Conservation (phyloP, 2,113 vertebrate genomes). For the Aptenodytes patagonicus region DNA sequence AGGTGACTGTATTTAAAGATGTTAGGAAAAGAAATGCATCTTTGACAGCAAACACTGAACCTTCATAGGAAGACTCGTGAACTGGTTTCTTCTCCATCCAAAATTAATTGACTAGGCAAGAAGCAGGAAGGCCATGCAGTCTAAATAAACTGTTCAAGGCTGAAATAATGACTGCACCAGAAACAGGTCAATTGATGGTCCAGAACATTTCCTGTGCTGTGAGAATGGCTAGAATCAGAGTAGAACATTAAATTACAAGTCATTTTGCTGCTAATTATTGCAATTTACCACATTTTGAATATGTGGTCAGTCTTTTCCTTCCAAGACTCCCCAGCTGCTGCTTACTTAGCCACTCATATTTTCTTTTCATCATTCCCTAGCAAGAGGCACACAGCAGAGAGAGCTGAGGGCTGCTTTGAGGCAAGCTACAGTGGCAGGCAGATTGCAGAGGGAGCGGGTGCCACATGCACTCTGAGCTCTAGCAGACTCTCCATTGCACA, state of each 20-base stretch:
- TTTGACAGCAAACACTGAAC: not conserved
- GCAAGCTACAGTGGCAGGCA: not conserved
- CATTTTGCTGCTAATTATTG: constrained; percentile 1
- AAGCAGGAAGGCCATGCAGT: not conserved
- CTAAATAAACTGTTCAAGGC: constrained; percentile 9
- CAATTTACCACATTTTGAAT: not conserved
- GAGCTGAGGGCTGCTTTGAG: not conserved
- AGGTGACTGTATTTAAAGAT: not conserved
- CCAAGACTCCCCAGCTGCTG: not conserved
- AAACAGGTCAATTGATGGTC: not conserved
- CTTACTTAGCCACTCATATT: not conserved
- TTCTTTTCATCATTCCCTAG: not conserved
- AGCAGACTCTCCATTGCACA: not conserved
- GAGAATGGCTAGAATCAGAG: not conserved
- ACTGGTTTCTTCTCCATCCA: not conserved
- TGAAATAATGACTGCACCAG: constrained; percentile 5
- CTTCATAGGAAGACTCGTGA: not conserved
- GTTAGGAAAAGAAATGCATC: not conserved
- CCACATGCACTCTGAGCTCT: not conserved
- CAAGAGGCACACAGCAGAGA: constrained; percentile 9
- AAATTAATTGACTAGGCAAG: constrained; percentile 2
- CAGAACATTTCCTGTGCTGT: not conserved
- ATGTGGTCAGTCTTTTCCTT: not conserved
- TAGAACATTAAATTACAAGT: not conserved
- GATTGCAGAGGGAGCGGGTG: not conserved